Evolutionary conservation across 64 coral and sea anemone genomes (phyloP), one percentile per base, ranked within the genome.

Genomic region (Porites australiensis): DNA sequence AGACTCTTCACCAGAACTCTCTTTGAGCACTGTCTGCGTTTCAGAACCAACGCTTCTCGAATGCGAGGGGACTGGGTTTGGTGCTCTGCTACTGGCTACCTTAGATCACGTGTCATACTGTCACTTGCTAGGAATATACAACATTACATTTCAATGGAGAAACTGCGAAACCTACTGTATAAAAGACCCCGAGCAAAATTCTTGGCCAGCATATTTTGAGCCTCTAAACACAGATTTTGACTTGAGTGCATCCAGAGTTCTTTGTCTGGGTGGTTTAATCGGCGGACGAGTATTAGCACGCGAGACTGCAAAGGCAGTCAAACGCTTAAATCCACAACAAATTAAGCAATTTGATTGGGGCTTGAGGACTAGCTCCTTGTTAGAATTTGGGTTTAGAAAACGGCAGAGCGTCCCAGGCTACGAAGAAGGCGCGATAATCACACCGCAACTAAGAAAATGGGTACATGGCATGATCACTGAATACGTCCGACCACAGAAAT

Each of bases 171-270:
- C 95, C n/a, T 46, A 59, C 2, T 96, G 90, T 46, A 57, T 75
- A 70, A 75, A 58, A 21, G 93, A 89, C 53, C 80, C 84, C 11
- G 37, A 21, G 2, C 51, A 78, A 23, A 93, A 96, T 89, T 89
- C 95, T 11, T 96, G 95, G 95, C 65, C 88, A 8, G 88, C 84
- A 44, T 96, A 88, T 74, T 96, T 96, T 79, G 90, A 96, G 72
- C 90, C 95, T 9, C 43, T 96, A 5, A 96, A 96, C 48, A 48
- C 64, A 21, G 84, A 50, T 10, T 64, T 82, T 75, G 95, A 96
- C 18, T 54, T 89, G 66, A 66, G 64, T 58, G 79, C 52, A 46
- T 68, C 53, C 23, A 20, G n/a, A 37, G 78, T 89, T 52, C 69
- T 96, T 46, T 96, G 90, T 10, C 8, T 78, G 51, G 75, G 75